Percentiles rank a stretch among this genome's conserved stretches.
Evolutionary conservation across 2,797 vertebrate species (phyloP).

Genomic region (Melanotaenia maccullochi): DNA sequence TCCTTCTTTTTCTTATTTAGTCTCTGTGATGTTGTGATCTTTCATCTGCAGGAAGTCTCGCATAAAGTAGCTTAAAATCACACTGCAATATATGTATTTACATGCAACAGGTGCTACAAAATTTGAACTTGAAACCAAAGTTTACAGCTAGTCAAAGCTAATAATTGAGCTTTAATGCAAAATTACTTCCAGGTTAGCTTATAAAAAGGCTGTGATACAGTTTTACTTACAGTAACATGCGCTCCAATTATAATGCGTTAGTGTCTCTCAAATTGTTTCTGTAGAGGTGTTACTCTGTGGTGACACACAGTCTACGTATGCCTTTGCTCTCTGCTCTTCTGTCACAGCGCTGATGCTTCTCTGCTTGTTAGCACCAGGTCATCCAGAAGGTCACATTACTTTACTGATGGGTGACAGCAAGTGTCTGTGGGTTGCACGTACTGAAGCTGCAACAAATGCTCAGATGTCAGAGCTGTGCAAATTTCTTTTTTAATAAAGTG

Average conservation of each 20-base stretch:
- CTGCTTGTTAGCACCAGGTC: slow-evolving; percentile 58
- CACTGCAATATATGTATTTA: neutral
- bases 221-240: slow-evolving; percentile 18
- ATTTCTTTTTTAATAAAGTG: neutral
- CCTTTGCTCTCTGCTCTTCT: slow-evolving; percentile 29
- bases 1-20: neutral
- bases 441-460: neutral
- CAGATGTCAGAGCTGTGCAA: neutral
- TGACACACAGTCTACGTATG: slow-evolving; percentile 36
- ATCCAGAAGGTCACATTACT: slow-evolving; percentile 12
- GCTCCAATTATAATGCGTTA: slow-evolving; percentile 49
- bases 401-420: slow-evolving; percentile 9
- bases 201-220: slow-evolving; percentile 14
- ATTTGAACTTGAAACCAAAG: neutral
- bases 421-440: neutral
- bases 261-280: slow-evolving; percentile 12
- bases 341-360: slow-evolving; percentile 32
- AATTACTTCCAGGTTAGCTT: neutral
- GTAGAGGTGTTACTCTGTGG: slow-evolving; percentile 19
- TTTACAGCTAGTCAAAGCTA: slow-evolving; percentile 1
- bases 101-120: slow-evolving; percentile 10
- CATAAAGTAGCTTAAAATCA: slow-evolving; percentile 21
- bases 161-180: slow-evolving; percentile 5
- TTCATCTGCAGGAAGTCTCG: slow-evolving; percentile 30
- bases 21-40: slow-evolving; percentile 6